phyloP scores from a whole-genome alignment of 2,113 vertebrate genomes.

The Vidua chalybeata region DNA sequence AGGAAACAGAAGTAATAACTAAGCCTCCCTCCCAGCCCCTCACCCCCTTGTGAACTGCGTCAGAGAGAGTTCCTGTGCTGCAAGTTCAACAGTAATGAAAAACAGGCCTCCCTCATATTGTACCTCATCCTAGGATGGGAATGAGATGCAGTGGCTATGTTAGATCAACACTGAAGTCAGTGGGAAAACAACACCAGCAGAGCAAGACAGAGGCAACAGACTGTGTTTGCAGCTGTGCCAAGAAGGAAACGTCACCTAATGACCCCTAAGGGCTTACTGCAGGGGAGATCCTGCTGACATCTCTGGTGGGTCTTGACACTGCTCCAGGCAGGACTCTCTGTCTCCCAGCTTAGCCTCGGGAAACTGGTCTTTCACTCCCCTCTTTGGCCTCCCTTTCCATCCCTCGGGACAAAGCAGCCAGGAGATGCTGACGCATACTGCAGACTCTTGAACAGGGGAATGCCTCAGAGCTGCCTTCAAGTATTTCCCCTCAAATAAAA shows the following conservation, averaged over 20 bases:
- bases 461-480: background rate
- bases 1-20: conserved; percentile 63
- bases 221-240: conserved; percentile 59
- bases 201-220: conserved; percentile 51
- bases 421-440: background rate
- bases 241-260: conserved; percentile 65
- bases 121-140: conserved; percentile 52
- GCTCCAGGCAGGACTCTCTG: background rate
- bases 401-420: background rate
- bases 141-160: conserved; percentile 59
- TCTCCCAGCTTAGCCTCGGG: background rate
- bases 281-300: conserved; percentile 48
- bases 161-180: conserved; percentile 64
- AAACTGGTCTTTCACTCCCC: background rate
- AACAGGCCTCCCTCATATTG: conserved; percentile 58
- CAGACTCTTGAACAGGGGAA: background rate
- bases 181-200: conserved; percentile 68
- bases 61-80: conserved; percentile 55
- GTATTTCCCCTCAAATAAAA: background rate
- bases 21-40: conserved; percentile 31
- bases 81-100: conserved; percentile 70
- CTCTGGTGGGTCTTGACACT: background rate
- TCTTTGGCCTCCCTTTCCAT: background rate
- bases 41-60: conserved; percentile 44
- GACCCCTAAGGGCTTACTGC: conserved; percentile 55